Evolutionary conservation across 2,797 vertebrate genomes (phyloP).

Genomic region (Zalophus californianus): DNA sequence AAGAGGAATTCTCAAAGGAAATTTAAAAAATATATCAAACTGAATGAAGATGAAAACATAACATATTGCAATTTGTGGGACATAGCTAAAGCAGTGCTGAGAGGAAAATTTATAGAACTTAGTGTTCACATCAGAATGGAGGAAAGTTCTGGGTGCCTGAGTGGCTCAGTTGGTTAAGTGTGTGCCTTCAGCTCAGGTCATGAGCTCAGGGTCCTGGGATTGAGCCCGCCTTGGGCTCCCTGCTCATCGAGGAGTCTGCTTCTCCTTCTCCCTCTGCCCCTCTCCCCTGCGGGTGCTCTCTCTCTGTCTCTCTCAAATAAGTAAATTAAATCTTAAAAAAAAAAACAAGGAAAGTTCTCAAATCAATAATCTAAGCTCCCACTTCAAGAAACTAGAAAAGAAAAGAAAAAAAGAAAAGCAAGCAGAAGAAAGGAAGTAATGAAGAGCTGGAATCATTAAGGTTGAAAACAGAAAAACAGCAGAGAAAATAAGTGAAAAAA

Average conservation of each 20-base stretch:
- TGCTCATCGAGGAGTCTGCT: background rate
- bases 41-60: background rate
- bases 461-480: constrained; percentile 8
- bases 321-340: background rate
- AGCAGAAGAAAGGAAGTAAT: background rate
- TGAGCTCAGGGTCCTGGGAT: background rate
- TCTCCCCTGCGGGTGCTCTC: background rate
- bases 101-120: background rate
- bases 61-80: background rate
- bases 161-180: background rate
- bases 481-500: constrained; percentile 9
- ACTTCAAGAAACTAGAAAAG: background rate
- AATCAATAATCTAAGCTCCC: background rate
- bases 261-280: background rate
- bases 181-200: background rate
- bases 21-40: background rate
- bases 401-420: background rate
- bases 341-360: background rate
- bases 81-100: background rate
- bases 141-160: background rate
- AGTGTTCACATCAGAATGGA: background rate
- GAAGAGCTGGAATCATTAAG: background rate
- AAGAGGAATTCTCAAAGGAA: constrained; percentile 18
- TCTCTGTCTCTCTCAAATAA: background rate
- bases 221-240: background rate